A percentile compares a stretch with the other conserved stretches of the same genome.
Evolutionary conservation across 2,113 vertebrate genomes (phyloP).

Genomic region (Rhea americana): DNA sequence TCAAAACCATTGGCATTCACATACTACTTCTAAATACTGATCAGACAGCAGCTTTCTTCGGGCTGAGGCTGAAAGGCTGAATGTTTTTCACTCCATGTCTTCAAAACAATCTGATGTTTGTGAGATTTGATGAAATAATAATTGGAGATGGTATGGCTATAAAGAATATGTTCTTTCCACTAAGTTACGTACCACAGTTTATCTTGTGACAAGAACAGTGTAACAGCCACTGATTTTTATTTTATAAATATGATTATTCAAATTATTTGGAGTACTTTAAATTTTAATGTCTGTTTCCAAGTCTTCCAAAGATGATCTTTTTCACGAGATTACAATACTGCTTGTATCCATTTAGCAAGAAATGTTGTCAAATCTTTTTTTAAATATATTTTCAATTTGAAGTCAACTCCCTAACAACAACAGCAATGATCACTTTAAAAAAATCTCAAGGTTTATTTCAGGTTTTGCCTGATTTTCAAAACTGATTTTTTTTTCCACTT

Average conservation of each 20-base stretch:
- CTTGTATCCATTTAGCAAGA: background rate
- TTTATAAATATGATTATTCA: background rate
- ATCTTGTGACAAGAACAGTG: background rate
- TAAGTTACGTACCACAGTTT: background rate
- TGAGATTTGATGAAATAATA: background rate
- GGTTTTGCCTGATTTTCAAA: background rate
- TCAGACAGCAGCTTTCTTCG: background rate
- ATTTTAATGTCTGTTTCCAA: background rate
- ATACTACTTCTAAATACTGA: background rate
- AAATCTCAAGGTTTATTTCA: background rate
- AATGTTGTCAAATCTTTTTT: background rate
- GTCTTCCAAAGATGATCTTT: background rate
- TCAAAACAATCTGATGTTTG: background rate
- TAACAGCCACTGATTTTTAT: background rate
- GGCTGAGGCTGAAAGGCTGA: background rate
- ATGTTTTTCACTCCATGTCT: background rate
- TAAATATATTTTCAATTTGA: background rate
- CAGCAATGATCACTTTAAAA: background rate
- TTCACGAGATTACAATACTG: background rate
- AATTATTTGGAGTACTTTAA: background rate
- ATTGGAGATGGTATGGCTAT: background rate
- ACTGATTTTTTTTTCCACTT: background rate
- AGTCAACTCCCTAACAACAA: background rate
- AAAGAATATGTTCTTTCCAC: background rate
- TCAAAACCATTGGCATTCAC: background rate